Evolutionary conservation across 2,888 invertebrate genomes (phyloP), one percentile per base, ranked within the genome.

Genomic region (Andrena bicolor): DNA sequence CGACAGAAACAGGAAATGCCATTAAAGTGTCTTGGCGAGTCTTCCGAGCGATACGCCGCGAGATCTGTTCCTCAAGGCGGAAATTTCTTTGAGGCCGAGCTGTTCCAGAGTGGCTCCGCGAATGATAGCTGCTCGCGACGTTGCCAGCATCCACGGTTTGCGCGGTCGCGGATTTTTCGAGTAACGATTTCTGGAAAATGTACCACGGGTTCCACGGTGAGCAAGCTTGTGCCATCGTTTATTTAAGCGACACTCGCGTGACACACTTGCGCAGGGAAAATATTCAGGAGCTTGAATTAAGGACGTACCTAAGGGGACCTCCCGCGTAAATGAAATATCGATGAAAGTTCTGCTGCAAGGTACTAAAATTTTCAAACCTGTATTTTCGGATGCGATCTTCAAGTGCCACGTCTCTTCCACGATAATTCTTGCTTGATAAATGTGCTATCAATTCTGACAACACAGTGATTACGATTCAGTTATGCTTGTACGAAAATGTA

Each of bases 201-300:
- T 70, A 60, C 48, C 70, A 10, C 35, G 26, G 26, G 48, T 23
- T 23, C 41, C 30, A 16, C 26, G 28, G 35, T 0, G 49, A 53
- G 66, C 51, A 16, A 72, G 16, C 23, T 65, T 28, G 30, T 6
- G 30, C 41, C 48, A 35, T 58, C 35, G 35, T 35, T 69, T 35
- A 69, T 69, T 70, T 66, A 41, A 66, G 16, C 16, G 23, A 65
- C 58, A 66, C 28, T 58, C 48, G 23, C 41, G 30, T 30, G 53
- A 73, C 56, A 41, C 53, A 41, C 49, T 64, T 41, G 41, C 65
- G 28, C 28, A 6, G 56, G 10, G 16, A 30, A 58, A 58, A 74
- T 74, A 66, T 48, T 66, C 69, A 70, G 58, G 5, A 56, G 28
- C 41, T 58, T 28, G 48, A 70, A 58, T 58, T 26, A 26, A 70